Evolutionary conservation across 2,113 vertebrate species (phyloP), one percentile per base, ranked within the genome.

Genomic region (Candoia aspera): DNA sequence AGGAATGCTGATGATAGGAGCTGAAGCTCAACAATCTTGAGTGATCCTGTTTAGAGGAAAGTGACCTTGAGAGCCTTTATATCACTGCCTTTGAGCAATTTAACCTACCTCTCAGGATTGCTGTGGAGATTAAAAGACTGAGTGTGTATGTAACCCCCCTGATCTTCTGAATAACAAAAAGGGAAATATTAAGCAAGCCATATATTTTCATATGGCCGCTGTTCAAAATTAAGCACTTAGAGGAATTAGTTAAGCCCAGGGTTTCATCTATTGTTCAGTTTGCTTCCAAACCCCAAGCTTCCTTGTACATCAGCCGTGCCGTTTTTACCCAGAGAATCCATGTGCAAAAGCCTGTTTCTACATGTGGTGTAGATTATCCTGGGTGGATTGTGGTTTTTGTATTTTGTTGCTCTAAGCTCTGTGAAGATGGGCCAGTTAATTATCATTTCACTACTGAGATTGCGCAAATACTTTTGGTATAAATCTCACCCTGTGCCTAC

Each of bases 341-440:
- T 12, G 26, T 11, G 37, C 55, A 83, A n/a, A 92, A 84, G 29
- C 68, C 91, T 88, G 87, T 92, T 92, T 89, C 37, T 57, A 89
- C 91, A 92, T 33, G 33, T 33, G 42, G 42, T 29, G 3, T 24
- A 49, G 26, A 84, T 60, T 33, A 92, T 29, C 37, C 37, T 49
- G 68, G 64, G 29, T 83, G 86, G 6, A 92, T 83, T 21, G 49
- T 21, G 58, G 46, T 54, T 58, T 79, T 84, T 53, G 6, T 89
- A 92, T 84, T 84, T 62, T 84, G 42, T 84, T n/a, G n/a, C 21
- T 60, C 23, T 54, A 26, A 54, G 26, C 90, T 92, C 73, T 89
- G 57, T 89, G 91, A 92, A 92, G 46, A 49, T 37, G 37, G 58
- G 87, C 87, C 91, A 62, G 46, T 53, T 84, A 84, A 84, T 60